Percentiles rank a stretch among this genome's conserved stretches.
Conservation (phyloP, 2,888 invertebrate genomes). For the Lumbricus terrestris region DNA sequence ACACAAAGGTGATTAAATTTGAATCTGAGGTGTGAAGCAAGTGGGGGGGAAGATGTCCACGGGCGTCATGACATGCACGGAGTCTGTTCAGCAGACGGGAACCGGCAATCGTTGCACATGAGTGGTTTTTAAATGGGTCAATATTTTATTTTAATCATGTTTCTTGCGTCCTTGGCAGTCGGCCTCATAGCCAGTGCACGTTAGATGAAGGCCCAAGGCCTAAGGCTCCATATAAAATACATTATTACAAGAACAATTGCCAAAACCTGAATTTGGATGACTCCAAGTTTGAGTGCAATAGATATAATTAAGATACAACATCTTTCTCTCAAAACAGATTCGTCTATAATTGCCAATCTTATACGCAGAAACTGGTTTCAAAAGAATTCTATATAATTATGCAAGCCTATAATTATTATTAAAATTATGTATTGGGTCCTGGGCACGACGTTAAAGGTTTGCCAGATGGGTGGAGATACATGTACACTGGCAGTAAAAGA, state of each 20-base stretch:
- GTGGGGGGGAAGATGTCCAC: too few relatives aligned
- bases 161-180: background rate
- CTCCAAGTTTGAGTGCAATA: background rate
- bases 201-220: background rate
- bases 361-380: background rate
- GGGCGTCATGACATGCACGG: background rate
- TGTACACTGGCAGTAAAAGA: too few relatives aligned
- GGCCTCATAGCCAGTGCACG: background rate
- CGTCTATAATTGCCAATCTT: background rate
- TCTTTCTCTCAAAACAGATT: background rate
- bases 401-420: too few relatives aligned
- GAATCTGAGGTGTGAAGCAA: too few relatives aligned
- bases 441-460: too few relatives aligned
- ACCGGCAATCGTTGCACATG: background rate
- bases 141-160: background rate
- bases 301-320: too few relatives aligned
- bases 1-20: too few relatives aligned
- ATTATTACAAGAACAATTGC: background rate
- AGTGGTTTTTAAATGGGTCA: background rate
- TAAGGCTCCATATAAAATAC: background rate
- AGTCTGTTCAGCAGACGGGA: background rate
- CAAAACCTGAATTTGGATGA: background rate
- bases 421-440: too few relatives aligned
- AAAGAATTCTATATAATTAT: background rate
- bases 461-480: too few relatives aligned